Percentiles rank a stretch among this genome's conserved stretches.
phyloP scores from a whole-genome alignment of 1,140 invertebrate species.

The Cyclina sinensis region DNA sequence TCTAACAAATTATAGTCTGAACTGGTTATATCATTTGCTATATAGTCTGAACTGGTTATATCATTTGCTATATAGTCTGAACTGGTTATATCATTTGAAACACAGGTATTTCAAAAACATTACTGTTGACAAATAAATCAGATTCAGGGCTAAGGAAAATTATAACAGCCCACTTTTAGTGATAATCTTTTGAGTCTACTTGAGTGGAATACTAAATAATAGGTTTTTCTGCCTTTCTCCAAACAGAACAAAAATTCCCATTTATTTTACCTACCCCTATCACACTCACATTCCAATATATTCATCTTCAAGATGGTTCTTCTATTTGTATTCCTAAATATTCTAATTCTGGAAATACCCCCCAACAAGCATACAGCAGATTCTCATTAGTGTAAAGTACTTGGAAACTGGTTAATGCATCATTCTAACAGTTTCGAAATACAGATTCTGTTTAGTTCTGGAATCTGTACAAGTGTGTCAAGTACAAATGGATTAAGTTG shows the following conservation, averaged over 20 bases:
- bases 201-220: no score
- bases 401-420: slow-evolving; percentile 20
- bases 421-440: slow-evolving; percentile 4
- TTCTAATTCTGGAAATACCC: slow-evolving; percentile 16
- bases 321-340: not conserved
- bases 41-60: no score
- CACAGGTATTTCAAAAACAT: no score
- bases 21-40: no score
- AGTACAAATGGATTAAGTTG: not conserved
- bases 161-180: no score
- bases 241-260: not conserved
- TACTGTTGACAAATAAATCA: no score
- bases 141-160: no score
- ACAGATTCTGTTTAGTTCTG: not conserved
- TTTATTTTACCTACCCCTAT: not conserved
- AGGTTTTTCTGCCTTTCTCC: not conserved
- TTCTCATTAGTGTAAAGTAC: not conserved
- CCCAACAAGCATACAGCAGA: not conserved
- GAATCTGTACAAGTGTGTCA: slow-evolving; percentile 6
- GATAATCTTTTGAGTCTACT: no score
- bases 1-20: no score
- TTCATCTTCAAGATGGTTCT: slow-evolving; percentile 16
- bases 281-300: slow-evolving; percentile 5
- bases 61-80: no score
- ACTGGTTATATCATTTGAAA: no score